These are phyloP conservation scores for Scaptomyza tumidula DNA, from an alignment of 2,888 invertebrate genomes.

Conservation along the genomic window DNA sequence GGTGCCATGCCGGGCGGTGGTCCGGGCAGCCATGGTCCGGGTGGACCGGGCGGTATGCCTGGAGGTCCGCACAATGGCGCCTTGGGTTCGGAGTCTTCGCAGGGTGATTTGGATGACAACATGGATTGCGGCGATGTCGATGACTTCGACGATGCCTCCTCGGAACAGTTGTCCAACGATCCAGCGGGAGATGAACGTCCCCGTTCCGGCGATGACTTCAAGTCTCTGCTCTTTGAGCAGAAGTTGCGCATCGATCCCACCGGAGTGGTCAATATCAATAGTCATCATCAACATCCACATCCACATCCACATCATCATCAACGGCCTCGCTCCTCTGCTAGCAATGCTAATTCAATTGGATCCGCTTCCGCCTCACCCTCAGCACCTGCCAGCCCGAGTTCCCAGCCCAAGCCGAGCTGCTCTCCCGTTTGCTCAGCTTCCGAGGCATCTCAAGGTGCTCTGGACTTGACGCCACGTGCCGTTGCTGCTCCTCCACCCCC, in stretches of 20 bases:
- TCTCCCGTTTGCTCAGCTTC: conserved; percentile 83
- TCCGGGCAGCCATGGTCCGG: conserved; percentile 36
- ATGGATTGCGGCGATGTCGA: conserved; percentile 84
- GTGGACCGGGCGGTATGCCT: conserved; percentile 38
- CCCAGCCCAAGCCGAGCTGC: conserved; percentile 61
- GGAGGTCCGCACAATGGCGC: conserved; percentile 77
- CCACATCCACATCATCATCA: background rate
- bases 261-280: conserved; percentile 73
- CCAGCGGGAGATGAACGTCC: conserved; percentile 78
- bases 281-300: conserved; percentile 41
- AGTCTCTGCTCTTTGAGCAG: conserved; percentile 83
- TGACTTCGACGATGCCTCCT: conserved; percentile 83
- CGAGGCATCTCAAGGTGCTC: conserved; percentile 86
- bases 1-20: conserved; percentile 80
- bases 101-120: conserved; percentile 84
- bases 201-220: conserved; percentile 83
- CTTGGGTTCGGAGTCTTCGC: conserved; percentile 84
- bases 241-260: conserved; percentile 83
- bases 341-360: conserved; percentile 74
- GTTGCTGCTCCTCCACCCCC: conserved; percentile 26
- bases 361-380: conserved; percentile 75
- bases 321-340: conserved; percentile 74
- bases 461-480: conserved; percentile 87
- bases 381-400: conserved; percentile 80
- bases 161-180: conserved; percentile 83